These are phyloP conservation scores for Holcopasites calliopsidis DNA, from an alignment of 1,140 invertebrate genomes.

Conservation along the genomic window DNA sequence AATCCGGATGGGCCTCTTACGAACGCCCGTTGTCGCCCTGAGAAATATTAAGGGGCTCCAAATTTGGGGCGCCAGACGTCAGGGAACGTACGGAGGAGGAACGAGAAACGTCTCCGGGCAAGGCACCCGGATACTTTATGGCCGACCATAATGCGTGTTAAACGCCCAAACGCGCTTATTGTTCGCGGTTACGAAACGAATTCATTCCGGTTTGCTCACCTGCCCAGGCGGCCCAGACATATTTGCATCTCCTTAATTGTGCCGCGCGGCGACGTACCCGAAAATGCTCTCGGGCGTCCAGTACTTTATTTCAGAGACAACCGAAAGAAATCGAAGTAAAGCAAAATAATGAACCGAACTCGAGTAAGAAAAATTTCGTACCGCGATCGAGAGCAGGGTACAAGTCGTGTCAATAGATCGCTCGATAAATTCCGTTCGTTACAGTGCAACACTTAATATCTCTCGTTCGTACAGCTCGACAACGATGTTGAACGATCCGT, in stretches of 20 bases:
- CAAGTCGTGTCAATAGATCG: too few species aligned
- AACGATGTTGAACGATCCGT: constrained; percentile 28
- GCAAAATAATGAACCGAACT: too few species aligned
- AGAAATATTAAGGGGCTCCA: not conserved
- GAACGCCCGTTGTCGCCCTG: too few species aligned
- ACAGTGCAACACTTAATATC: constrained; percentile 33
- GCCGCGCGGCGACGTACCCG: not conserved
- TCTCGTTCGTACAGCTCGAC: constrained; percentile 11
- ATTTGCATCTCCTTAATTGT: constrained; percentile 14
- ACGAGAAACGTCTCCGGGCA: constrained; percentile 1
- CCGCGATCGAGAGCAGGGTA: too few species aligned
- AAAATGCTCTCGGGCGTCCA: too few species aligned
- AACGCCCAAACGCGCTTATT: constrained; percentile 51
- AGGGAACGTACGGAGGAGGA: not conserved
- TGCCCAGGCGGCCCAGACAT: constrained; percentile 6
- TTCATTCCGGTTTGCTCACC: constrained; percentile 49
- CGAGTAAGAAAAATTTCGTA: too few species aligned
- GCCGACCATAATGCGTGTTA: constrained; percentile 45
- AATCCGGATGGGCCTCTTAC: too few species aligned
- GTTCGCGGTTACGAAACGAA: constrained; percentile 48
- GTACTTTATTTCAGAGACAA: not conserved
- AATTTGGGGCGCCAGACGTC: not conserved
- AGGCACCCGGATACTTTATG: constrained; percentile 45
- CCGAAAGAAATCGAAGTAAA: too few species aligned
- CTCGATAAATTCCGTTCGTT: too few species aligned